A percentile compares a stretch with the other conserved stretches of the same genome.
Evolutionary conservation across 2,113 vertebrate genomes (phyloP).

Genomic region (Porphyrio hochstetteri): DNA sequence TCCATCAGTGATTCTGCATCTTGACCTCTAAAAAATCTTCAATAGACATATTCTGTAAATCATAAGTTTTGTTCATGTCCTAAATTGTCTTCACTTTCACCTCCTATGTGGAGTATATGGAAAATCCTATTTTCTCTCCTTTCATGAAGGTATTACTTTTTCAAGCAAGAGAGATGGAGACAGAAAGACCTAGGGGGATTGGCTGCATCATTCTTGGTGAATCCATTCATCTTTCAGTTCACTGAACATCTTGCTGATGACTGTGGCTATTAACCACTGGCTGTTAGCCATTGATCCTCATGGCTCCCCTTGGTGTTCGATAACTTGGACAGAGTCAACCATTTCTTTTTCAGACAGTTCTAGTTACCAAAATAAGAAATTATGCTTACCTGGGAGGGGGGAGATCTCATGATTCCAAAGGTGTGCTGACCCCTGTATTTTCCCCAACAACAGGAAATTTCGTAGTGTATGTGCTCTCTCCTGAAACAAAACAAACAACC

Average conservation of each 20-base stretch:
- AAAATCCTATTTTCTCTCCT: not conserved
- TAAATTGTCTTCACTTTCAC: not conserved
- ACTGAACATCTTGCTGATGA: not conserved
- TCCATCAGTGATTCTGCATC: not conserved
- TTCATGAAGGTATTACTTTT: not conserved
- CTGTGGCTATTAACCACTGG: not conserved
- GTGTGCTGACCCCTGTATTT: not conserved
- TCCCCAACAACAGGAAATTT: not conserved
- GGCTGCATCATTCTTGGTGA: not conserved
- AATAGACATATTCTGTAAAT: not conserved
- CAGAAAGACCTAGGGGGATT: not conserved
- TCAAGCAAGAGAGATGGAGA: not conserved
- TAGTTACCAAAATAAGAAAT: not conserved
- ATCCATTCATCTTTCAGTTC: not conserved
- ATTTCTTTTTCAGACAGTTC: not conserved
- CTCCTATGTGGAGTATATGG: not conserved
- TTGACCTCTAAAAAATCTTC: not conserved
- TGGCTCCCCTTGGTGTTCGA: not conserved
- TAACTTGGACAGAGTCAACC: not conserved
- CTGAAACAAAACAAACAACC: not conserved
- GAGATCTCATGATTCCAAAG: not conserved
- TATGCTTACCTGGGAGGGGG: not conserved
- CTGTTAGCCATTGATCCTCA: not conserved
- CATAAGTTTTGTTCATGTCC: not conserved
- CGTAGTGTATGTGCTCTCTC: not conserved